Conservation (phyloP, 1,140 invertebrate species). For the Polypedilum vanderplanki region DNA sequence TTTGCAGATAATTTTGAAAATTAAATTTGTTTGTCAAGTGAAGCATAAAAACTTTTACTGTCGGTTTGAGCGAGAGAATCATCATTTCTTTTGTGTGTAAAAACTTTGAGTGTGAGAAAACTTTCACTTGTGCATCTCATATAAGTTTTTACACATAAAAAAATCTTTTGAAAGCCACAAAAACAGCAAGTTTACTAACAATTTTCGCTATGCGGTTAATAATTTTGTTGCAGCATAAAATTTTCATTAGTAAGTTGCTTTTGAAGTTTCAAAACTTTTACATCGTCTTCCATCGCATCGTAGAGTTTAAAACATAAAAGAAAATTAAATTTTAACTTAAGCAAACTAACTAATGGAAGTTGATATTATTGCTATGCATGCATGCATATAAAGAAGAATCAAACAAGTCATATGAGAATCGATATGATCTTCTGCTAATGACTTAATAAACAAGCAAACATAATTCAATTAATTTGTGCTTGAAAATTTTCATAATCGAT, state of each 20-base stretch:
- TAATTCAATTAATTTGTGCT: too few species aligned
- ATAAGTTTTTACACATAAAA: neutral
- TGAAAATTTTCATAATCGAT: too few species aligned
- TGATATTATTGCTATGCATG: neutral
- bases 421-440: too few species aligned
- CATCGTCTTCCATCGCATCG: neutral
- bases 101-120: neutral
- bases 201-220: slow-evolving; percentile 13
- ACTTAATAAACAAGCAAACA: too few species aligned
- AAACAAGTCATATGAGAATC: too few species aligned
- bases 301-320: neutral
- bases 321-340: slow-evolving; percentile 1
- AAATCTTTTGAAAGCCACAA: neutral
- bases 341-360: neutral
- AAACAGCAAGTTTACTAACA: neutral
- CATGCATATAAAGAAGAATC: too few species aligned
- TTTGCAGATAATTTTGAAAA: too few species aligned
- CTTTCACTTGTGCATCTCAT: neutral
- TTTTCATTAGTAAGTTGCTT: neutral
- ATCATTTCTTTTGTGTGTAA: too few species aligned
- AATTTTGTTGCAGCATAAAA: neutral
- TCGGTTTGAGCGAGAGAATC: too few species aligned
- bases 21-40: too few species aligned
- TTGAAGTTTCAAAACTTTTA: neutral
- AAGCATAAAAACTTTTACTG: too few species aligned